phyloP scores from a whole-genome alignment of 2,113 vertebrate species.

The Alces alces region DNA sequence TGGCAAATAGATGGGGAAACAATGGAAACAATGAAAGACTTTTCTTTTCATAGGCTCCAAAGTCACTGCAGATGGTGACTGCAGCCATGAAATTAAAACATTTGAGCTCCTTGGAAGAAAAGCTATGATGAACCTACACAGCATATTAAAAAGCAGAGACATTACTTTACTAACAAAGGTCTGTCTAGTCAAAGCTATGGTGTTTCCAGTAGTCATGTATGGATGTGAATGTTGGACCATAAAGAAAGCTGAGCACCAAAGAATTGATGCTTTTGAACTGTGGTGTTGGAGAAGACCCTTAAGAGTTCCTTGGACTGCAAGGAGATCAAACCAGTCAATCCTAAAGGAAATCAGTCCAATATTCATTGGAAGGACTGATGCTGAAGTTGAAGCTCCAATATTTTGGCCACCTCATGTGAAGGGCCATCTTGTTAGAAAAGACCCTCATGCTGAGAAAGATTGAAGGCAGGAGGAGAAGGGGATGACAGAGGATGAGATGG shows the following conservation, averaged over 20 bases:
- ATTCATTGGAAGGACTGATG: neutral
- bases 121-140: neutral
- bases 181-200: neutral
- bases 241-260: neutral
- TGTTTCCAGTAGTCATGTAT: neutral
- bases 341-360: neutral
- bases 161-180: neutral
- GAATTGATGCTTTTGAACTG: neutral
- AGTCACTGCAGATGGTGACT: neutral
- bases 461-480: neutral
- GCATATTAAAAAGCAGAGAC: neutral
- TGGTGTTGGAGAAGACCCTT: neutral
- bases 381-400: neutral
- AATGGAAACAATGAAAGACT: neutral
- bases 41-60: neutral
- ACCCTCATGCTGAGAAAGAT: neutral
- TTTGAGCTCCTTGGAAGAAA: neutral
- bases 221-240: neutral
- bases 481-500: neutral
- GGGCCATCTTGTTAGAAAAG: neutral
- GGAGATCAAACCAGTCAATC: neutral
- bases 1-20: neutral
- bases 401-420: neutral
- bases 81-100: neutral
- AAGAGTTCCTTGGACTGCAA: neutral